Evolutionary conservation across 1,140 invertebrate species (phyloP).

Genomic region (Drusus annulatus): DNA sequence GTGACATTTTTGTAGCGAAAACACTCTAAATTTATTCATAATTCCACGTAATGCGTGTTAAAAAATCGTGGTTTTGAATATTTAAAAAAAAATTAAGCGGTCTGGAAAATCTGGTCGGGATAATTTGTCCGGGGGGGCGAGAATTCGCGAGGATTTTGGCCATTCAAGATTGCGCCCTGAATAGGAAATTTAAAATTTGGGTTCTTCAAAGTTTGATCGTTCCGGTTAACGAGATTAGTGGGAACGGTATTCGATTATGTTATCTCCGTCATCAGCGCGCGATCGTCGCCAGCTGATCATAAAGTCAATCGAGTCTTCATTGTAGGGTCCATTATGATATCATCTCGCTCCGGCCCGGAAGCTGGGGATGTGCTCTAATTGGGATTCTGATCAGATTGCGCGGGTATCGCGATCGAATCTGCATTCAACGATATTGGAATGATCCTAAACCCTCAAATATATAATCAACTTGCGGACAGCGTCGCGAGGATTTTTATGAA

Average conservation of each 20-base stretch:
- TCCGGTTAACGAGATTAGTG: conserved; percentile 49
- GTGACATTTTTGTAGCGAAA: too few relatives aligned
- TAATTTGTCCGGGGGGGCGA: background rate
- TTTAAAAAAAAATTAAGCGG: conserved; percentile 17
- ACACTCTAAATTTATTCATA: too few relatives aligned
- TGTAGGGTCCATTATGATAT: conserved; percentile 45
- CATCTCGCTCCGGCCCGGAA: conserved; percentile 20
- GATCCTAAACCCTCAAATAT: background rate
- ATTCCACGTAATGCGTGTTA: background rate
- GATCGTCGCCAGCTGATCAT: conserved; percentile 43
- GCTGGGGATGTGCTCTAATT: conserved; percentile 11
- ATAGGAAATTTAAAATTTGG: conserved; percentile 32
- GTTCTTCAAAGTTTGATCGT: conserved; percentile 34
- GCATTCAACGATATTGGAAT: background rate
- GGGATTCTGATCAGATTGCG: conserved; percentile 9
- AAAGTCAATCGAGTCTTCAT: conserved; percentile 52
- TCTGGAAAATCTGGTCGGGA: background rate
- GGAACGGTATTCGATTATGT: conserved; percentile 47
- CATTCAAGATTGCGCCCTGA: conserved; percentile 35
- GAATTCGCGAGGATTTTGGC: conserved; percentile 12
- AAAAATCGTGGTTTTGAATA: conserved; percentile 3
- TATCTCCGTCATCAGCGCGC: conserved; percentile 42
- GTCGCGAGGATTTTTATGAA: too few relatives aligned
- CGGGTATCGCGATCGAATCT: conserved; percentile 6
- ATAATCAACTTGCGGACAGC: background rate